Conservation (phyloP, 2,888 invertebrate species). For the Mythimna vitellina region DNA sequence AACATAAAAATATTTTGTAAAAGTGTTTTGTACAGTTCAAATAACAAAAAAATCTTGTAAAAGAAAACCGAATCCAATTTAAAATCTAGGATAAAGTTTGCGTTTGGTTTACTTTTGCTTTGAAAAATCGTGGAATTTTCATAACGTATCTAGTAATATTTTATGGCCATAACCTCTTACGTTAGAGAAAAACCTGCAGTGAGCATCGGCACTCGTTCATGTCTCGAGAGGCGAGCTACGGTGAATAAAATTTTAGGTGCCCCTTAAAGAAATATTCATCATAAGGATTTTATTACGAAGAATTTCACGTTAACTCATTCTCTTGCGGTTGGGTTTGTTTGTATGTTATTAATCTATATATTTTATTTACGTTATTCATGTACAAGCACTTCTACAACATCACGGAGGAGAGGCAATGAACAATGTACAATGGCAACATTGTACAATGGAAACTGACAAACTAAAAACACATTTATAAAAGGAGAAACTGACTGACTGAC, state of each 20-base stretch:
- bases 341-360: background rate
- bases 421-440: too few relatives aligned
- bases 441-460: too few relatives aligned
- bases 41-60: conserved; percentile 2
- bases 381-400: too few relatives aligned
- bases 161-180: conserved; percentile 70
- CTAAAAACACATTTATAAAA: too few relatives aligned
- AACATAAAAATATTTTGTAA: background rate
- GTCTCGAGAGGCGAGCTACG: conserved; percentile 79
- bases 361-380: too few relatives aligned
- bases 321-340: conserved; percentile 30
- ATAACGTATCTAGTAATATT: conserved; percentile 64
- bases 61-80: conserved; percentile 20
- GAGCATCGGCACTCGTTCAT: conserved; percentile 85
- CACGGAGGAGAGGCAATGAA: too few relatives aligned
- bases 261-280: conserved; percentile 73
- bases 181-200: conserved; percentile 83
- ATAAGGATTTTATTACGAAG: conserved; percentile 52
- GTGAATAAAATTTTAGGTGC: conserved; percentile 80
- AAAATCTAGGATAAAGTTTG: conserved; percentile 8
- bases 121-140: conserved; percentile 48
- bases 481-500: too few relatives aligned
- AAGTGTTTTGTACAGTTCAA: background rate
- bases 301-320: conserved; percentile 31
- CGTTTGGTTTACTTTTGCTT: conserved; percentile 11